Evolutionary conservation across 2,888 invertebrate species (phyloP).

Genomic region (Anoplius nigerrimus): DNA sequence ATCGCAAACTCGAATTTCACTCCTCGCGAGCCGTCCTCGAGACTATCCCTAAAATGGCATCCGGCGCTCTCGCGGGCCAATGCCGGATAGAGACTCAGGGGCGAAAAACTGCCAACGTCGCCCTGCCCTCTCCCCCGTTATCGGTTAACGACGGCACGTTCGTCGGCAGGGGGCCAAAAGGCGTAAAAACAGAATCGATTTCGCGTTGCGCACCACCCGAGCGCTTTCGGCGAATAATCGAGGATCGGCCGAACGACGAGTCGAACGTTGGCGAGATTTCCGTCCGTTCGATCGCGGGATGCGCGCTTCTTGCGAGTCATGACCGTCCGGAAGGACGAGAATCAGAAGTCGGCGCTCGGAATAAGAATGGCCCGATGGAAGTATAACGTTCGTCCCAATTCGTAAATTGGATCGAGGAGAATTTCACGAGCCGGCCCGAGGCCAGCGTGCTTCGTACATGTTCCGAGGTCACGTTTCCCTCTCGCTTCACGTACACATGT

Average conservation of each 20-base stretch:
- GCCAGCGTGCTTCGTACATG: constrained; percentile 1
- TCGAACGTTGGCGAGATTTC: no score
- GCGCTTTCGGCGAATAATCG: background rate
- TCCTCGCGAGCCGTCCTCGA: background rate
- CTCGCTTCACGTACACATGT: background rate
- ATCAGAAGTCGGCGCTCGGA: background rate
- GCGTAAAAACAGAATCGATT: constrained; percentile 5
- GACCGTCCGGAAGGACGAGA: constrained; percentile 1
- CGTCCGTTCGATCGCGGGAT: no score
- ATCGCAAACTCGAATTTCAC: constrained; percentile 25
- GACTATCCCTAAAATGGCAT: constrained; percentile 9
- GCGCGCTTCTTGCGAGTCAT: no score
- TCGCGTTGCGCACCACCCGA: background rate
- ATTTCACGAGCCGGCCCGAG: constrained; percentile 36
- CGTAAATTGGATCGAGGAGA: constrained; percentile 64
- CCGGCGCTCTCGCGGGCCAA: background rate
- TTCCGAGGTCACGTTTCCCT: background rate
- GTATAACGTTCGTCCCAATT: constrained; percentile 56
- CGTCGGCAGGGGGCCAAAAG: no score
- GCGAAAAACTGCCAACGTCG: no score
- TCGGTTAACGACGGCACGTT: no score
- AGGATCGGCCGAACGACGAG: background rate
- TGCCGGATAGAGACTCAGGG: no score
- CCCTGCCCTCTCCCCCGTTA: no score
- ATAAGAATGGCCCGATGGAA: constrained; percentile 8